A percentile compares a stretch with the other conserved stretches of the same genome.
Evolutionary conservation across 2,113 vertebrate species (phyloP).

Genomic region (Oxyura jamaicensis): DNA sequence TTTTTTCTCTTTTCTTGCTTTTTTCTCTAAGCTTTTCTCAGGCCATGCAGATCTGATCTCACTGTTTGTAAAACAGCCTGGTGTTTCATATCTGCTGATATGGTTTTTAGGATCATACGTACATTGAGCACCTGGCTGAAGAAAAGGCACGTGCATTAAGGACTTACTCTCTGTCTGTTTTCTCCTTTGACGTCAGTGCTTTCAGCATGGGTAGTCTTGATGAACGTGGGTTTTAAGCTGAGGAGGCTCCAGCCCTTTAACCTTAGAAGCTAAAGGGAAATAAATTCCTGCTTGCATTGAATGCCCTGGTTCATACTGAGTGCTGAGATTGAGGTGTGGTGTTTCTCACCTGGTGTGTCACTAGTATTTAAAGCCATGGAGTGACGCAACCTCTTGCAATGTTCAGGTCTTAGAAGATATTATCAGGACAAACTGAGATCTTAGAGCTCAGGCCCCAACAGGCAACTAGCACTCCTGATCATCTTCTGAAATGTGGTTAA

Average conservation of each 20-base stretch:
- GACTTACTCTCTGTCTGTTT: not conserved
- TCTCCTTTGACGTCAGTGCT: not conserved
- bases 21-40: not conserved
- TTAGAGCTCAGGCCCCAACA: slow-evolving; percentile 47
- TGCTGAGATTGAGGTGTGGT: not conserved
- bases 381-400: not conserved
- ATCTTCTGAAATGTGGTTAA: slow-evolving; percentile 6
- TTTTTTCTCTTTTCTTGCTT: not conserved
- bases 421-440: slow-evolving; percentile 8
- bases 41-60: not conserved
- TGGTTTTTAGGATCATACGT: not conserved
- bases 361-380: not conserved
- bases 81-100: not conserved
- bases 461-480: slow-evolving; percentile 9
- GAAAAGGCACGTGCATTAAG: not conserved
- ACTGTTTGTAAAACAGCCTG: not conserved
- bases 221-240: accelerated
- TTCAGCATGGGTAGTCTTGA: not conserved
- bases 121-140: not conserved
- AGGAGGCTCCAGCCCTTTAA: not conserved
- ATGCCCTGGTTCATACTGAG: not conserved
- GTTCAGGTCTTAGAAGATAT: slow-evolving; percentile 21
- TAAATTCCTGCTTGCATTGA: accelerated
- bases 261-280: not conserved
- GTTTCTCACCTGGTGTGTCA: not conserved